Conservation (phyloP, 2,797 vertebrate species). For the Pangasius mekongensis region DNA sequence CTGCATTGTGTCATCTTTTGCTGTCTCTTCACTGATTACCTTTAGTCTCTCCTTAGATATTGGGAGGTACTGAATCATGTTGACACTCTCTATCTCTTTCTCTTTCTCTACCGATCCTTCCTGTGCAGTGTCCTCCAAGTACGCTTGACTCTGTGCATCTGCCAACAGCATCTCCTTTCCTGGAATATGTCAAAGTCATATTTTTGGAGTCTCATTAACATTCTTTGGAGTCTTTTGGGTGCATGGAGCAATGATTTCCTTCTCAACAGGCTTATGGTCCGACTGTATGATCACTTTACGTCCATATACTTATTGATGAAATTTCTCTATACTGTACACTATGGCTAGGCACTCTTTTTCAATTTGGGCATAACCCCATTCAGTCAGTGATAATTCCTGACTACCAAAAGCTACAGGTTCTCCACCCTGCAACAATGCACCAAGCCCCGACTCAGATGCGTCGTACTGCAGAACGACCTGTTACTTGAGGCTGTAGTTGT, state of each 20-base stretch:
- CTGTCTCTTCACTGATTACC: no score
- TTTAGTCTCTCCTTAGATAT: not conserved
- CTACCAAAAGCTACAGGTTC: not conserved
- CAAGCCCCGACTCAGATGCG: not conserved
- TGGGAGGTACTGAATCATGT: not conserved
- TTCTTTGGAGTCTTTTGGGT: constrained; percentile 4
- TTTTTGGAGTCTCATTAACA: not conserved
- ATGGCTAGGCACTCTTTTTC: not conserved
- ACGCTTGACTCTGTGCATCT: not conserved
- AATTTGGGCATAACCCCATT: not conserved
- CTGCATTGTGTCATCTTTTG: no score
- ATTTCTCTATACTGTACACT: not conserved
- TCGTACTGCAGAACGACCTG: not conserved
- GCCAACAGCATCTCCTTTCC: not conserved
- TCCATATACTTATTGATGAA: not conserved
- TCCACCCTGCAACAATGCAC: not conserved
- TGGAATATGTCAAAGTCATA: not conserved
- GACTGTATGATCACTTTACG: not conserved
- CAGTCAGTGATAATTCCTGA: not conserved
- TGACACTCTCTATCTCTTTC: not conserved
- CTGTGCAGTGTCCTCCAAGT: not conserved
- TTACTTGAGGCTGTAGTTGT: no score
- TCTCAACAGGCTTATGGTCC: not conserved
- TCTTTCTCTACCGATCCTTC: not conserved
- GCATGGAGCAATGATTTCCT: not conserved